Conservation (phyloP, 1,140 invertebrate species). For the Leptoteleia sp. region DNA sequence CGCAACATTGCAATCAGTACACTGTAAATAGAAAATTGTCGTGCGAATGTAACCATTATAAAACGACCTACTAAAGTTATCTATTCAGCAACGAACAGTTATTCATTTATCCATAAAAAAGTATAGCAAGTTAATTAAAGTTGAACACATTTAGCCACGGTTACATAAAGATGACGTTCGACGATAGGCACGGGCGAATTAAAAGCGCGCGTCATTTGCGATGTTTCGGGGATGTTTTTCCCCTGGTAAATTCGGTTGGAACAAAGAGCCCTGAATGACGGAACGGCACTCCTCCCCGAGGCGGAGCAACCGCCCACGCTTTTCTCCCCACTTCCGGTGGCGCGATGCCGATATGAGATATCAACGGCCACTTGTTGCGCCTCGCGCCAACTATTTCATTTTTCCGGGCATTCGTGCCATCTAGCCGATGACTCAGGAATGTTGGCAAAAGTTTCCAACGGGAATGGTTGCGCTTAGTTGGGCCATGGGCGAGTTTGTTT, state of each 20-base stretch:
- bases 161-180: too few relatives aligned
- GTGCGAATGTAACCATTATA: too few relatives aligned
- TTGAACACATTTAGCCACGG: too few relatives aligned
- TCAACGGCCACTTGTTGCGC: constrained; percentile 81
- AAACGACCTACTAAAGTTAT: too few relatives aligned
- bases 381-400: constrained; percentile 60
- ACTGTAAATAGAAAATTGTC: too few relatives aligned
- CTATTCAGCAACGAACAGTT: too few relatives aligned
- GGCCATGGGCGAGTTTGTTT: background rate
- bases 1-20: too few relatives aligned
- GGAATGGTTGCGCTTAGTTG: background rate
- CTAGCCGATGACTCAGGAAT: constrained; percentile 31
- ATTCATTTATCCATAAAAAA: too few relatives aligned
- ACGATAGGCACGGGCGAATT: too few relatives aligned
- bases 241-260: constrained; percentile 25
- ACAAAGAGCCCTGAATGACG: constrained; percentile 38
- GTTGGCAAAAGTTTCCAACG: constrained; percentile 14
- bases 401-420: constrained; percentile 54
- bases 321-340: constrained; percentile 56
- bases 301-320: constrained; percentile 70
- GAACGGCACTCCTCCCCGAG: constrained; percentile 64
- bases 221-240: constrained; percentile 33
- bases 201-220: too few relatives aligned
- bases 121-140: too few relatives aligned
- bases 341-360: constrained; percentile 78